A percentile compares a stretch with the other conserved stretches of the same genome.
phyloP scores from a whole-genome alignment of 2,888 invertebrate species.

The Drosophila neotestacea region DNA sequence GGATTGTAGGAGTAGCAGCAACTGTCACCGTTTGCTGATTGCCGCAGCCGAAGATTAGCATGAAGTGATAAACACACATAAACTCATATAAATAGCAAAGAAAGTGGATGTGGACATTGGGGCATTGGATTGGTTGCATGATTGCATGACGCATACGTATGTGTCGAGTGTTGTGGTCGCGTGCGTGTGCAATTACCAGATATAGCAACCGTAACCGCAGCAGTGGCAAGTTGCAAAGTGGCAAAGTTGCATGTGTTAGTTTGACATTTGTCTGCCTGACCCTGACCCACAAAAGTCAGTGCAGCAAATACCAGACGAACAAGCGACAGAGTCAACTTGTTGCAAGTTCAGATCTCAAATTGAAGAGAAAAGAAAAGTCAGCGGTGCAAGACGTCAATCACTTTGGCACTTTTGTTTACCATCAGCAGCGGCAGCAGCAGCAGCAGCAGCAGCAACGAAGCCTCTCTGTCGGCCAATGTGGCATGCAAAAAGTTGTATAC shows the following conservation, averaged over 20 bases:
- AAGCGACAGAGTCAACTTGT: slow-evolving; percentile 13
- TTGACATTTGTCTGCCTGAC: slow-evolving; percentile 78
- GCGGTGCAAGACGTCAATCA: slow-evolving; percentile 66
- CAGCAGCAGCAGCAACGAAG: not conserved
- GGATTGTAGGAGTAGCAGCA: slow-evolving; percentile 65
- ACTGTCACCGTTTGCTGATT: slow-evolving; percentile 74
- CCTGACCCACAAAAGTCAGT: slow-evolving; percentile 74
- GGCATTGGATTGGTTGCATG: slow-evolving; percentile 14
- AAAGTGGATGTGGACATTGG: slow-evolving; percentile 66
- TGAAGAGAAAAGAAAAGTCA: slow-evolving; percentile 56
- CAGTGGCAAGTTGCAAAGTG: slow-evolving; percentile 10
- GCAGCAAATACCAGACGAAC: slow-evolving; percentile 13
- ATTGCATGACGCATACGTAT: not conserved
- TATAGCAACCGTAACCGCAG: slow-evolving; percentile 15
- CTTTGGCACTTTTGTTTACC: slow-evolving; percentile 59
- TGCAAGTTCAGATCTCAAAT: slow-evolving; percentile 64
- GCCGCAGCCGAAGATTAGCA: slow-evolving; percentile 62
- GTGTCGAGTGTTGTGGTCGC: slow-evolving; percentile 47
- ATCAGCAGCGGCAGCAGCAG: slow-evolving; percentile 1
- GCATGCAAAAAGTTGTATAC: slow-evolving; percentile 44
- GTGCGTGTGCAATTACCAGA: slow-evolving; percentile 72
- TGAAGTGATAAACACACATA: slow-evolving; percentile 72
- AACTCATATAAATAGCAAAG: slow-evolving; percentile 76
- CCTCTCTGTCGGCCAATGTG: slow-evolving; percentile 11
- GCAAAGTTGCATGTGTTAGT: slow-evolving; percentile 54